Evolutionary conservation across 2,113 vertebrate species (phyloP), one percentile per base, ranked within the genome.

Genomic region (Ammodytes marinus): DNA sequence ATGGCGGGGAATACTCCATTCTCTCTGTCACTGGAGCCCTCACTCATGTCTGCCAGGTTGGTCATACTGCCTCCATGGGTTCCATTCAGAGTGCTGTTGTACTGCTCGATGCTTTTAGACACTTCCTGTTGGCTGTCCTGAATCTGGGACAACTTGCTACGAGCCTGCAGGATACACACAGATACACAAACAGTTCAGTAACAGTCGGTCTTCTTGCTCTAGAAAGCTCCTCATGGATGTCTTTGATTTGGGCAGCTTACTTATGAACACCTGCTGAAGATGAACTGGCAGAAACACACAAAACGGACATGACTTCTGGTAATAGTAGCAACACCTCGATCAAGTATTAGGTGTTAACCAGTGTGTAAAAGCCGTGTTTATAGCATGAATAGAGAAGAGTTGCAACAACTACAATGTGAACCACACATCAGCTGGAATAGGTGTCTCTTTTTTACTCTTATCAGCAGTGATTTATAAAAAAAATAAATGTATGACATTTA

Each of bases 71-170:
- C 95, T 0, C 96, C 94, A 0, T 96, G 95, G n/a, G 96, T 92
- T 14, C 97, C 97, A 2, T 99, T 97, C 40, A 98, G 91, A 2
- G 91, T 95, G 86, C 94, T 96, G n/a, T 94, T 97, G 55, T 96
- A 97, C 71, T 97, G 97, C 58, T 98, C 97, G 1, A 98, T 95
- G 89, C 93, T 96, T 86, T 95, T 95, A 57, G 82, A 96, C 82
- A 97, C 95, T 67, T 99, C 97, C 74, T 97, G 96, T 35, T 96
- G 97, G 82, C 92, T 97, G 80, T 98, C 97, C 0, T 99, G 97
- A 79, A 99, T 96, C 77, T 97, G 97, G 3, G 96, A 97, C 39
- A 99, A 94, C 74, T 97, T 98, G 89, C 94, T 98, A 73, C 98
- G 96, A 9, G 97, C 97, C 98, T 99, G 88, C 4, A 75, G 37